These are phyloP conservation scores for Oreochromis spilurus DNA, from an alignment of 2,113 vertebrate species.

Conservation along the genomic window DNA sequence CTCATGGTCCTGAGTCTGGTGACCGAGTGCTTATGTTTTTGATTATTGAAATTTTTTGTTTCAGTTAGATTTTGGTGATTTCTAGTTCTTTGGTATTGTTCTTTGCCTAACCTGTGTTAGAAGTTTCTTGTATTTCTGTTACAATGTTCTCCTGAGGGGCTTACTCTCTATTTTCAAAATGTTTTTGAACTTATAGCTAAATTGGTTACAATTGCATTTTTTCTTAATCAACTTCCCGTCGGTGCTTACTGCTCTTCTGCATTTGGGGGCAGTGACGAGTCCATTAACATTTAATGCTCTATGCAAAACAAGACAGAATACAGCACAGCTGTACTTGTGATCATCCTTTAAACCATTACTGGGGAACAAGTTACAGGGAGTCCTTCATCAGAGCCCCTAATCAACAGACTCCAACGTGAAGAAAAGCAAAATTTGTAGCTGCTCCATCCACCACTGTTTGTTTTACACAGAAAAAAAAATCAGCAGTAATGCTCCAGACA, in stretches of 20 bases:
- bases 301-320: background rate
- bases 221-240: too few species aligned
- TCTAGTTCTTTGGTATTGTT: background rate
- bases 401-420: background rate
- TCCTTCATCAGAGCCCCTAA: accelerated
- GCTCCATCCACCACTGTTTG: background rate
- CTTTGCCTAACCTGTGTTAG: background rate
- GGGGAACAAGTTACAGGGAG: background rate
- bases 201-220: background rate
- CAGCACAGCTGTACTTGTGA: accelerated
- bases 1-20: background rate
- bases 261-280: background rate
- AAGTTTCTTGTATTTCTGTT: accelerated
- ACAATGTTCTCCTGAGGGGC: background rate
- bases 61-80: background rate
- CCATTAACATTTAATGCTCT: background rate
- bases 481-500: accelerated
- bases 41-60: background rate
- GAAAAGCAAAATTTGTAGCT: background rate
- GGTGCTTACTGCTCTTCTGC: background rate
- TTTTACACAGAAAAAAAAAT: background rate
- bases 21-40: background rate
- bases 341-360: background rate
- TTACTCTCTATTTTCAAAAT: background rate
- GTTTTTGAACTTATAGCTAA: background rate